Base-by-base conservation (phyloP, 2,888 invertebrate genomes). In the Xylota sylvarum region DNA sequence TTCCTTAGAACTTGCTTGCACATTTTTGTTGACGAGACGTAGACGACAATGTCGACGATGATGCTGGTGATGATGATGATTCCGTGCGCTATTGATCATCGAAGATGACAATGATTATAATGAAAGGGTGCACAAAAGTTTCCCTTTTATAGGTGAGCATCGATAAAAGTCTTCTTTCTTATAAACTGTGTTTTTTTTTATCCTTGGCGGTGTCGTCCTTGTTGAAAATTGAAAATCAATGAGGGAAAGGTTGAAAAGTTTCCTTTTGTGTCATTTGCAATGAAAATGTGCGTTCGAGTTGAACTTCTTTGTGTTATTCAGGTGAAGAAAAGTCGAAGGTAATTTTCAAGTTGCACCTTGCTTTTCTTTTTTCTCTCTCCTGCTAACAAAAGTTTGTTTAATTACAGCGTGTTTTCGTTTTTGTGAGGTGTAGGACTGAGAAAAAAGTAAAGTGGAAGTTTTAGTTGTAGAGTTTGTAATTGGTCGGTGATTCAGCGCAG, bases 151-250 rank as follows among this genome's bases (percentile, higher is more conserved):
- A 67, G 80, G 67, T 67, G 60, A 80, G 50, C 58, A 65, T 37
- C 67, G 65, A 80, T 74, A 73, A 80, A 80, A 65, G 72, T 73
- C 43, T 27, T 43, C n/a, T 0, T 17, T 9, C 27, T 14, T 30
- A n/a, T 17, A 14, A 23, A 23, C n/a, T n/a, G 5, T 58, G 19
- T 60, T 35, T 19, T 19, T 37, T 40, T 19, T 58, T 73, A 50
- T 12, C 12, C 14, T 12, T 19, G 27, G 14, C 23, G 27, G 17
- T 52, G 46, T 55, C 46, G 62, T 69, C 69, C 52, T 76, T 70
- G 76, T 50, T 27, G 70, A 46, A 76, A 82, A 76, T 69, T 82
- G 76, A 56, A 76, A 82, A 82, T 82, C 81, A 82, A 76, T 70
- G 50, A 17, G 27, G 12, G 37, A 55, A 48, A 56, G 76, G 55